Evolutionary conservation across 2,113 vertebrate genomes (phyloP), one percentile per base, ranked within the genome.

Genomic region (Okapia johnstoni): DNA sequence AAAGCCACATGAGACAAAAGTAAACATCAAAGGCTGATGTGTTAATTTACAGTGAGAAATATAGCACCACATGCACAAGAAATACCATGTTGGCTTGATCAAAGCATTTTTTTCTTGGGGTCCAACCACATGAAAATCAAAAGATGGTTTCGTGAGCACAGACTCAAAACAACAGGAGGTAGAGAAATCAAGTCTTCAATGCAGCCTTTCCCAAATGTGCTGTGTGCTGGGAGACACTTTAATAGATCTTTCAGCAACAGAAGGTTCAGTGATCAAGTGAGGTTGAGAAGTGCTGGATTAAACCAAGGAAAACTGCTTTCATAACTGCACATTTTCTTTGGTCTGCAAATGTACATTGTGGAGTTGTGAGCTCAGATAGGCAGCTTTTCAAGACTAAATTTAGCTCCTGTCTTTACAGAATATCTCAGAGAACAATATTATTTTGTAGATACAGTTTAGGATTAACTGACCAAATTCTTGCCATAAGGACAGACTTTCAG

Each of bases 1-100:
- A 96, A 93, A 94, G 66, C 50, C 7, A n/a, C 60, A 70, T 26
- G 16, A 87, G 33, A 93, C 28, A n/a, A 91, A 90, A 93, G 33
- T 14, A 81, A 92, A 85, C 76, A 95, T 94, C 85, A 97, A 96
- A 79, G 28, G 40, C 43, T 81, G 3, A 33, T 87, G 33, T 85
- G 61, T 94, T 90, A 85, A 96, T 90, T 97, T 89, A 86, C 10
- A 61, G 36, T 86, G 96, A 83, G 85, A 94, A 97, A 85, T 60
- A 52, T 33, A 94, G 79, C 36, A 93, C 36, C 9, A 19, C 30
- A 30, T 7, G 1, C 33, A 83, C 66, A 55, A 95, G 40, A 94
- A 90, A 83, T 61, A 94, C 57, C 66, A 77, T 8, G 2, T 30
- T 76, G 43, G 26, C 36, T 33, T 91, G 91, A 97, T 96, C 66